Evolutionary conservation across 2,888 invertebrate genomes (phyloP).

Genomic region (Agonopterix arenella): DNA sequence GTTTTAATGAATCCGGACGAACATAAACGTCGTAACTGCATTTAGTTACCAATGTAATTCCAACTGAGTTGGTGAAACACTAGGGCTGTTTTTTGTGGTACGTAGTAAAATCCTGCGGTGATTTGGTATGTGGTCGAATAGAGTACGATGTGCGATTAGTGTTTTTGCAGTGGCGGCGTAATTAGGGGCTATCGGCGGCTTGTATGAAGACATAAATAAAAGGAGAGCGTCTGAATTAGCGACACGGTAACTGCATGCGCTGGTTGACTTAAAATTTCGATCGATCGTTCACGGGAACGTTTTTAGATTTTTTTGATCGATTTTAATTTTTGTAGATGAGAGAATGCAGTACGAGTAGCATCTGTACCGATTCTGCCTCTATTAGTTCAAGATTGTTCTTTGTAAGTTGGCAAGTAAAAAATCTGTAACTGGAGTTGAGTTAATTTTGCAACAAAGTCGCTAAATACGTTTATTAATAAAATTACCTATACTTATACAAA

Average conservation of each 20-base stretch:
- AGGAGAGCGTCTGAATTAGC: constrained; percentile 60
- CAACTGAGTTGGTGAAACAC: no score
- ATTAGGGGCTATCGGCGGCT: constrained; percentile 74
- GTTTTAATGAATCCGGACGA: neutral
- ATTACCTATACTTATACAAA: no score
- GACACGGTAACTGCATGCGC: constrained; percentile 35
- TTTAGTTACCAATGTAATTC: no score
- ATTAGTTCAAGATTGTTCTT: no score
- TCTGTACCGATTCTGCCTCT: no score
- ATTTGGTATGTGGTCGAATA: neutral
- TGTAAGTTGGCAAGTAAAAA: no score
- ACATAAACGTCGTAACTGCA: neutral
- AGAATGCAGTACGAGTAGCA: no score
- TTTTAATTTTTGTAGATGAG: no score
- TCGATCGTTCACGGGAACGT: constrained; percentile 24
- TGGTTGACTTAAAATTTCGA: constrained; percentile 51
- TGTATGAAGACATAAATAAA: constrained; percentile 77
- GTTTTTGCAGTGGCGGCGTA: constrained; percentile 69
- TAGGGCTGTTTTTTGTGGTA: neutral
- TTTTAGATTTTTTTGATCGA: no score
- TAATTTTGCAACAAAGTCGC: no score
- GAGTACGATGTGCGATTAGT: constrained; percentile 63
- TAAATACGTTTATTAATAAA: no score
- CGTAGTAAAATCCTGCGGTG: neutral
- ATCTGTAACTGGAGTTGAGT: no score